Percentiles rank a stretch among this genome's conserved stretches.
Evolutionary conservation across 2,888 invertebrate genomes (phyloP).

Genomic region (Tenthredo livida): DNA sequence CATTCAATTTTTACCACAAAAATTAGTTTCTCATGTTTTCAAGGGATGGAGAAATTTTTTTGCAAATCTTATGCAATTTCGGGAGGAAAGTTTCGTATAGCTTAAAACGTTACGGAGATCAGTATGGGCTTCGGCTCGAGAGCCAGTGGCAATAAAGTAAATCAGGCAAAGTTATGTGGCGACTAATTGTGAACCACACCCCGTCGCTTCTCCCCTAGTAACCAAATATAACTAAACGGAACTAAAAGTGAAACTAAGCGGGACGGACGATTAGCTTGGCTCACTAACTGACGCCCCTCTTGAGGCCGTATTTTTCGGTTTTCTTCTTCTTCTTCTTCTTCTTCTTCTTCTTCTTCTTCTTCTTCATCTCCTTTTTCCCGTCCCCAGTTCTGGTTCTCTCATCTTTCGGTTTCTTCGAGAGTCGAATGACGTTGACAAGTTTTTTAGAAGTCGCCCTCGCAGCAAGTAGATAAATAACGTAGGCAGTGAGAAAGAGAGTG

Average conservation of each 20-base stretch:
- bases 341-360: background rate
- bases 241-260: slow-evolving; percentile 71
- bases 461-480: slow-evolving; percentile 54
- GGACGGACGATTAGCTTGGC: slow-evolving; percentile 72
- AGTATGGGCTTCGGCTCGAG: background rate
- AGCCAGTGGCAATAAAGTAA: slow-evolving; percentile 63
- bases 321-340: background rate
- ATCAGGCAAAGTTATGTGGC: slow-evolving; percentile 76
- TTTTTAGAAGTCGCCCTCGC: slow-evolving; percentile 50
- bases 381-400: slow-evolving; percentile 39
- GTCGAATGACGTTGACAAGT: slow-evolving; percentile 52
- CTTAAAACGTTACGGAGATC: background rate
- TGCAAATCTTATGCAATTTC: background rate
- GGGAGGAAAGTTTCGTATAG: too few relatives aligned
- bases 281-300: slow-evolving; percentile 31
- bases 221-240: slow-evolving; percentile 76
- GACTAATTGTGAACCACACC: slow-evolving; percentile 75
- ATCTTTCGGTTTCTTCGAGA: slow-evolving; percentile 54
- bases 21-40: background rate
- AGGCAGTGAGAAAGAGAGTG: slow-evolving; percentile 13
- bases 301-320: background rate
- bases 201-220: slow-evolving; percentile 66
- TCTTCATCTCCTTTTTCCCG: slow-evolving; percentile 16
- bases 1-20: background rate
- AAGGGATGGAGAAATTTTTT: background rate